Conservation (phyloP, 1,140 invertebrate genomes). For the Venturia canescens region DNA sequence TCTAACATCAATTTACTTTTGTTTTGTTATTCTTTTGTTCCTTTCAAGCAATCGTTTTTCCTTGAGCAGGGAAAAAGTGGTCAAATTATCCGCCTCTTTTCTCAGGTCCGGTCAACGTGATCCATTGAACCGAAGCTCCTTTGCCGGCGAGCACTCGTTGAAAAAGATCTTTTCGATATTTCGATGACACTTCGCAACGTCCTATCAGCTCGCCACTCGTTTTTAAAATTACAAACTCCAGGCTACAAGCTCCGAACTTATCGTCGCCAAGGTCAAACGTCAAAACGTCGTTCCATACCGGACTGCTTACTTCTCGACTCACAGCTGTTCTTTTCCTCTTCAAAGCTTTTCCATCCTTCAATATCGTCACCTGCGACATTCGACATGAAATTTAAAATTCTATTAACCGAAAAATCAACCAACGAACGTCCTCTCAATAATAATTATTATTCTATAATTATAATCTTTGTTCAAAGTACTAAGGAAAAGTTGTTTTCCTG, state of each 20-base stretch:
- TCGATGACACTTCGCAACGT: conserved; percentile 74
- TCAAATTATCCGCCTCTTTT: conserved; percentile 37
- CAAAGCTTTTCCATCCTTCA: conserved; percentile 85
- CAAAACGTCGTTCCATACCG: conserved; percentile 92
- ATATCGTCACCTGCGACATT: conserved; percentile 79
- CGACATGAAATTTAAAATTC: neutral
- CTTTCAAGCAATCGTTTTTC: neutral
- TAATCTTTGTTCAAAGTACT: no score
- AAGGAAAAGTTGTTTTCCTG: no score
- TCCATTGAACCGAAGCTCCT: conserved; percentile 79
- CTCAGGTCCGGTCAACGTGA: conserved; percentile 73
- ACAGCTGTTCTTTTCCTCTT: conserved; percentile 96
- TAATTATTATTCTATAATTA: no score
- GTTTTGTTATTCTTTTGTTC: neutral
- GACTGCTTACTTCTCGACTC: conserved; percentile 88
- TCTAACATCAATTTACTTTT: neutral
- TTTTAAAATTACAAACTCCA: conserved; percentile 78
- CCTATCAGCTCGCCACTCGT: conserved; percentile 79
- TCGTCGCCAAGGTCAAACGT: conserved; percentile 87
- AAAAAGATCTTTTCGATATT: conserved; percentile 77
- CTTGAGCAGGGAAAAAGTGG: neutral
- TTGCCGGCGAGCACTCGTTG: conserved; percentile 78
- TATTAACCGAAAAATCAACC: conserved; percentile 1
- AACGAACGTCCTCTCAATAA: no score
- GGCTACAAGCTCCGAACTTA: conserved; percentile 74